A percentile compares a stretch with the other conserved stretches of the same genome.
These are phyloP conservation scores for Anagyrus pseudococci DNA, from an alignment of 2,888 invertebrate species.

Conservation along the genomic window DNA sequence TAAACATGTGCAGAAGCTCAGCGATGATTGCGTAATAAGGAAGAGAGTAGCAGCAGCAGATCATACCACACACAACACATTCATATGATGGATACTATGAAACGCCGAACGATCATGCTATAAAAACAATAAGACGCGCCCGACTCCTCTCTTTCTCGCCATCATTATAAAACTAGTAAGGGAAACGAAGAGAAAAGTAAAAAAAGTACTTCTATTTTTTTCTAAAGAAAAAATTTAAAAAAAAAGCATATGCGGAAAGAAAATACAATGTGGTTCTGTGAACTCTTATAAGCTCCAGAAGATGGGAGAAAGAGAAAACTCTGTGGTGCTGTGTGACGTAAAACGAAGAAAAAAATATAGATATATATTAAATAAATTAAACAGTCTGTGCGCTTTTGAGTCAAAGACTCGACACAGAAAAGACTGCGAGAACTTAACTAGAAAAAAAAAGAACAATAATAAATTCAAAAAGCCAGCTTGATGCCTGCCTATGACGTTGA, in stretches of 20 bases:
- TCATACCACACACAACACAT: neutral
- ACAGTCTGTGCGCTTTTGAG: constrained; percentile 38
- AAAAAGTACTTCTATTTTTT: constrained; percentile 39
- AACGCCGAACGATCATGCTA: constrained; percentile 26
- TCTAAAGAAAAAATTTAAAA: constrained; percentile 34
- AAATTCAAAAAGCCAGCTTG: constrained; percentile 54
- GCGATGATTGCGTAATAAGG: constrained; percentile 15
- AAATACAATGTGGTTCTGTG: constrained; percentile 34
- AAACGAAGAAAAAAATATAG: constrained; percentile 25
- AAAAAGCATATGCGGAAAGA: constrained; percentile 4
- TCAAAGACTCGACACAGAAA: constrained; percentile 30
- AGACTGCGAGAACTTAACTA: constrained; percentile 38
- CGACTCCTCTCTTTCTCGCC: constrained; percentile 37
- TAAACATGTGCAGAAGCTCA: constrained; percentile 24
- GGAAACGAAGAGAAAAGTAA: constrained; percentile 36
- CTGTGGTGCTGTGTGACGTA: constrained; percentile 38
- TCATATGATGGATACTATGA: constrained; percentile 18
- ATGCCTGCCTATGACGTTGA: constrained; percentile 56
- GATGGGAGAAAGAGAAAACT: constrained; percentile 38
- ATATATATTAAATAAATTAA: constrained; percentile 17
- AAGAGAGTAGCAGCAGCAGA: constrained; percentile 35
- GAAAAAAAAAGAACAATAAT: constrained; percentile 2
- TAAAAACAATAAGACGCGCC: constrained; percentile 10
- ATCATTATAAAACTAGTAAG: constrained; percentile 31
- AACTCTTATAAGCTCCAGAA: constrained; percentile 33